Conservation (phyloP, 2,797 vertebrate genomes). For the Hoplostethus mediterraneus region DNA sequence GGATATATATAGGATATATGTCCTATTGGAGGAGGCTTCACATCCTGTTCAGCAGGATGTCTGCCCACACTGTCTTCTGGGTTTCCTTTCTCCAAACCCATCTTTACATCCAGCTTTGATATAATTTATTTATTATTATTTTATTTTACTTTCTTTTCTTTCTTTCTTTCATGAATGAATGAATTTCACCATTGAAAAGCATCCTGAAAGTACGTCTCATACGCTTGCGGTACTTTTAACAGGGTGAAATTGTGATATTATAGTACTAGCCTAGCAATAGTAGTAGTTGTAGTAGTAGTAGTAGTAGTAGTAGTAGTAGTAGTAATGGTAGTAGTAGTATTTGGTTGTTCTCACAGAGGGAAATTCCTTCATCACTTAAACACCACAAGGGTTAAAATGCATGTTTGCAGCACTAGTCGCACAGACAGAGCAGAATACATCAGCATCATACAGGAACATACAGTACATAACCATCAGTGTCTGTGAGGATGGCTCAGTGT, state of each 20-base stretch:
- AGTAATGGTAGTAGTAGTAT: no score
- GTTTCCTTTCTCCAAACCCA: not conserved
- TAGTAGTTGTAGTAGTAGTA: no score
- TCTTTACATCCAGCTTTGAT: not conserved
- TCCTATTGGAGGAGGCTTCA: not conserved
- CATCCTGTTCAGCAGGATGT: constrained; percentile 2
- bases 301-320: no score
- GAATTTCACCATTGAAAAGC: no score
- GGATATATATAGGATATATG: no score
- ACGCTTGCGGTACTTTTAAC: no score
- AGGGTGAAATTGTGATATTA: not conserved
- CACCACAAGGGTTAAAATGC: not conserved
- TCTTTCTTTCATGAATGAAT: no score
- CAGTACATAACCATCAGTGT: not conserved
- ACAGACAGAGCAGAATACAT: no score
- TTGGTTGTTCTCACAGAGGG: no score
- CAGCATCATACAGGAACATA: not conserved
- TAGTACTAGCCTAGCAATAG: not conserved
- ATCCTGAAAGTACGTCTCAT: no score
- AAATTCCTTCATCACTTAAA: no score
- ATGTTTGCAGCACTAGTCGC: not conserved
- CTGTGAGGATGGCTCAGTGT: no score
- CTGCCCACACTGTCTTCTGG: not conserved
- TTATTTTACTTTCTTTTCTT: not conserved
- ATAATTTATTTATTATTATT: not conserved